These are phyloP conservation scores for Microplitis demolitor DNA, from an alignment of 1,140 invertebrate species.

Conservation along the genomic window DNA sequence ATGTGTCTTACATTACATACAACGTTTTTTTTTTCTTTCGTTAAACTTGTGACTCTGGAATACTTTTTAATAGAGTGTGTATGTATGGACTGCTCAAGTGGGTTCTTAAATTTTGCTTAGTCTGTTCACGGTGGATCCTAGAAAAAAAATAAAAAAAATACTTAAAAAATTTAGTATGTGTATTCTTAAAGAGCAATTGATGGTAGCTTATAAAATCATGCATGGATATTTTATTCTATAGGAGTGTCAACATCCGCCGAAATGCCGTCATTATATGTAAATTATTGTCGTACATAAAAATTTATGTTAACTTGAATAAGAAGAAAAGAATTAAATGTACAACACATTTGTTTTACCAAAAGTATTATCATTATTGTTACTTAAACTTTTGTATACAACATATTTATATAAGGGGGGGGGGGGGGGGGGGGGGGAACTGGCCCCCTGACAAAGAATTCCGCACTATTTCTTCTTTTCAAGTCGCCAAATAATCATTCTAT, in stretches of 20 bases:
- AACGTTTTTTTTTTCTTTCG: too few relatives aligned
- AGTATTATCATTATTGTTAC: neutral
- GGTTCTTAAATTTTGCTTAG: neutral
- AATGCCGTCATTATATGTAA: slow-evolving; percentile 51
- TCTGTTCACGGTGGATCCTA: neutral
- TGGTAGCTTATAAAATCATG: neutral
- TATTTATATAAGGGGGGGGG: too few relatives aligned
- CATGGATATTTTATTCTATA: slow-evolving; percentile 10
- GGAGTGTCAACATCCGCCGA: slow-evolving; percentile 47
- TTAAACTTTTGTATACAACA: too few relatives aligned
- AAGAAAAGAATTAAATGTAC: slow-evolving; percentile 1
- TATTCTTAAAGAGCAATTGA: neutral
- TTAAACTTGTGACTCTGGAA: too few relatives aligned
- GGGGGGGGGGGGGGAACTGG: too few relatives aligned
- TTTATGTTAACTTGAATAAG: slow-evolving; percentile 34
- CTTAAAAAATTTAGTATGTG: neutral
- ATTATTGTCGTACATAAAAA: slow-evolving; percentile 43
- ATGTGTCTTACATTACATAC: too few relatives aligned
- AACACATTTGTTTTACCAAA: neutral
- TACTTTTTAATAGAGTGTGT: too few relatives aligned
- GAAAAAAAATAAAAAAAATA: neutral
- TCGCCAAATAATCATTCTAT: too few relatives aligned
- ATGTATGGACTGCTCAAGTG: neutral
- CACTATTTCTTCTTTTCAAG: too few relatives aligned
- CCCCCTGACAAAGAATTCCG: too few relatives aligned